Base-by-base conservation (phyloP, 2,888 invertebrate species). In the Ichneumoninae sp. region DNA sequence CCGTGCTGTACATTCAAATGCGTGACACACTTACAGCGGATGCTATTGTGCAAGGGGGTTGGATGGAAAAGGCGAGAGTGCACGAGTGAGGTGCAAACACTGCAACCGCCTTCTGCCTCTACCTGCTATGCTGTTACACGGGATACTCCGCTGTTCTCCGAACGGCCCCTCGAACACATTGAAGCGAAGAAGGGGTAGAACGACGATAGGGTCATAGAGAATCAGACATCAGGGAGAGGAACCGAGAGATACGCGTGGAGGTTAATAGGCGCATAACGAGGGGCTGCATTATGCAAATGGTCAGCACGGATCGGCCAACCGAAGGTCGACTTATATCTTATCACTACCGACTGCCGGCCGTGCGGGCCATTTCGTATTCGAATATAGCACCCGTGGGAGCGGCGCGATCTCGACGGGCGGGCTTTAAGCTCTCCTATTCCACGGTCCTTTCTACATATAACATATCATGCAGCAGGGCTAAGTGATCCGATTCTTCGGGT, bases 211-310 rank as follows among this genome's bases (percentile, higher is more conserved):
- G 71, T 57, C 44, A 8, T 57, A 16, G 72, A 72, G 72, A 40
- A 40, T 66, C 36, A 10, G 66, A 40, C 40, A 22, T 66, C 19
- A 40, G 66, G n/a, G 40, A 40, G 66, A 36, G 66, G 19, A 40
- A 66, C 33, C 33, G 33, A 74, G 68, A 72, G 36, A 33, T 19
- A 80, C 86, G 84, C 77, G 81, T 84, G 88, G 86, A 89, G 89
- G 90, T 90, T 92, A 92, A 92, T 91, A 89, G 91, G 91, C 91
- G 91, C 86, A 90, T 92, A 92, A 92, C 91, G 91, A 92, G 91
- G 88, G 89, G 87, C 89, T 89, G 89, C 89, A 92, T 93, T 93
- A 93, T 93, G 93, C 91, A 92, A 92, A 93, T 91, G 86, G 85
- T 86, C 86, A 40, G 50, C 74, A 50, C 60, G 86, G 82, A 90